Evolutionary conservation across 2,113 vertebrate genomes (phyloP).

Genomic region (Stegastes partitus): DNA sequence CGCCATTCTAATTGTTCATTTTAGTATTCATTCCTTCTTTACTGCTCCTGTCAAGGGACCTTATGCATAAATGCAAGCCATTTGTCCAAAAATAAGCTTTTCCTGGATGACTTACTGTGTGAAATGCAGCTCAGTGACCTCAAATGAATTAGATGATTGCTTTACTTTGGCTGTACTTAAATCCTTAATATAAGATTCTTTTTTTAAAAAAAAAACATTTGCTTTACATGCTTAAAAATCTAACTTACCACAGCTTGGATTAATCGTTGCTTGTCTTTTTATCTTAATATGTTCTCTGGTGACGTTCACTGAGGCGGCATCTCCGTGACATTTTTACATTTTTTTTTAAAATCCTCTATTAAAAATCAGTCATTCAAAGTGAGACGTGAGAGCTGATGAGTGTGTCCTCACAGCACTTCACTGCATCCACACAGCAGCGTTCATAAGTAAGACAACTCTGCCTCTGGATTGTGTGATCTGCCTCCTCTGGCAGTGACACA

Average conservation of each 20-base stretch:
- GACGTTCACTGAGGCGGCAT: background rate
- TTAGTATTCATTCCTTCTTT: conserved; percentile 62
- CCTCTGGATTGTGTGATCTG: background rate
- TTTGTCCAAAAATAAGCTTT: conserved; percentile 27
- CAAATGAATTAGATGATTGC: conserved; percentile 10
- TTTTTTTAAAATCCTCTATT: background rate
- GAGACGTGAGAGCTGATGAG: background rate
- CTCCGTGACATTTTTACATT: background rate
- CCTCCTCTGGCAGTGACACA: conserved; percentile 42
- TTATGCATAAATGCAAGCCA: conserved; percentile 58
- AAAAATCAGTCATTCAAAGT: background rate
- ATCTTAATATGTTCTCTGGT: background rate
- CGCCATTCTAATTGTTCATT: conserved; percentile 71
- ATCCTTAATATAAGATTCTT: too few species aligned
- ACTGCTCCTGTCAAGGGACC: conserved; percentile 60
- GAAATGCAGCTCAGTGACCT: conserved; percentile 15
- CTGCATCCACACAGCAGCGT: background rate
- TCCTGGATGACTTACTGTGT: background rate
- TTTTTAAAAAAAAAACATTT: background rate
- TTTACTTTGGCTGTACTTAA: background rate
- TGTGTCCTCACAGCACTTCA: background rate
- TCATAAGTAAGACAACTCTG: conserved; percentile 26
- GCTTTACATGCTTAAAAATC: background rate
- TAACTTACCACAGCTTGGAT: background rate
- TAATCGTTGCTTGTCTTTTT: background rate